Evolutionary conservation across 2,113 vertebrate genomes (phyloP).

Genomic region (Leucosticte australis): DNA sequence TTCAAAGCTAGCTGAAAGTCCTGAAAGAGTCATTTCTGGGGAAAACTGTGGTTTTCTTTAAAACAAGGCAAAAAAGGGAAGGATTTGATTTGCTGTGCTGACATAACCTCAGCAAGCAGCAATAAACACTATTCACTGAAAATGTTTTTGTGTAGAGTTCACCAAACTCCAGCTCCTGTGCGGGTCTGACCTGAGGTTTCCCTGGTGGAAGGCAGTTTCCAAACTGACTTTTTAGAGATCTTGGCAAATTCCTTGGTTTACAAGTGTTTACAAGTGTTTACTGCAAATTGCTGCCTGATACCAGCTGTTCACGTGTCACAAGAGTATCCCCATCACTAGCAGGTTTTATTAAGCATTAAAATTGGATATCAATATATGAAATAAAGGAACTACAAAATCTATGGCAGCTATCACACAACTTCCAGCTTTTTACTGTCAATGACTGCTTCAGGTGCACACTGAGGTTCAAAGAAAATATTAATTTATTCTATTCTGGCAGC

Average conservation of each 20-base stretch:
- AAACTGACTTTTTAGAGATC: neutral
- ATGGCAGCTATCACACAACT: neutral
- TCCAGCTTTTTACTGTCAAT: neutral
- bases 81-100: neutral
- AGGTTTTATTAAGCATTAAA: neutral
- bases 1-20: neutral
- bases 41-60: neutral
- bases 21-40: neutral
- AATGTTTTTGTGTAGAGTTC: neutral
- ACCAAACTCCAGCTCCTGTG: neutral
- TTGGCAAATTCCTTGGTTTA: neutral
- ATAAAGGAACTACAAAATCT: neutral
- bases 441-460: neutral
- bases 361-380: neutral
- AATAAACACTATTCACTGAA: neutral
- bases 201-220: neutral
- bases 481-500: constrained; percentile 62
- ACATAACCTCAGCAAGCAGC: neutral
- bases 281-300: neutral
- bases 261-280: neutral
- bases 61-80: neutral
- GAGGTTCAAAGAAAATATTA: constrained; percentile 29
- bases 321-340: neutral
- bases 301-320: neutral
- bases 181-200: neutral